Base-by-base conservation (phyloP, 2,797 vertebrate genomes). In the Thalassophryne amazonica region DNA sequence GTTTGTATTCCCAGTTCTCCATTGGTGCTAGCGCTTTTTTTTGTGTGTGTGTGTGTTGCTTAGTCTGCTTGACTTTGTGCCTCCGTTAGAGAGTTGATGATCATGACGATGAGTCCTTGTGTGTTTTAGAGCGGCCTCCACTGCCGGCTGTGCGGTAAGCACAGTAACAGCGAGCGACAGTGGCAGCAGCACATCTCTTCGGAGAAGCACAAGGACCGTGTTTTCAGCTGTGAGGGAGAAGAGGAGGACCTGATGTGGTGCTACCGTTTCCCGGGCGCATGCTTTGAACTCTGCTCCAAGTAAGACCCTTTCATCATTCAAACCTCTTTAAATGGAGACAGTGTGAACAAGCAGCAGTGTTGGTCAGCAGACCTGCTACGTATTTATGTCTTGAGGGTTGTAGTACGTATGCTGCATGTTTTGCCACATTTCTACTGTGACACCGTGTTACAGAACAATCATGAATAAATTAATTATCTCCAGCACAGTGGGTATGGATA, bases 131-230 rank as follows among this genome's bases (percentile, higher is more conserved):
- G 84, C 62, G 93, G 92, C 27, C 92, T 94, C 71, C 89, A 98
- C 87, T 99, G 97, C 80, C 92, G 86, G 62, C 93, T 98, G 48
- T 99, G 97, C 1, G 95, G 95, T 21, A 96, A 90, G 64, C 94
- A 97, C 88, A 97, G 97, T 70, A 99, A 99, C 86, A 91, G 97
- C 25, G 93, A 96, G 83, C 93, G 94, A n/a, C 97, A 99, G 80
- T 98, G 97, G 97, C 93, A 95, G 80, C 92, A 93, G 76, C 97
- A 99, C 78, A 93, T 99, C 83, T 93, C 93, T 60, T 90, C 94
- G 0, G 94, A 97, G 84, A 97, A 93, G 60, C 97, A 99, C 89
- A 98, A 98, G 73, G 94, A 98, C 69, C 88, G 94, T 17, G 92
- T 99, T 65, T 95, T 99, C 86, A 95, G 93, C 89, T 94, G 1